Base-by-base conservation (phyloP, 2,797 vertebrate species). In the Chiroxiphia lanceolata region DNA sequence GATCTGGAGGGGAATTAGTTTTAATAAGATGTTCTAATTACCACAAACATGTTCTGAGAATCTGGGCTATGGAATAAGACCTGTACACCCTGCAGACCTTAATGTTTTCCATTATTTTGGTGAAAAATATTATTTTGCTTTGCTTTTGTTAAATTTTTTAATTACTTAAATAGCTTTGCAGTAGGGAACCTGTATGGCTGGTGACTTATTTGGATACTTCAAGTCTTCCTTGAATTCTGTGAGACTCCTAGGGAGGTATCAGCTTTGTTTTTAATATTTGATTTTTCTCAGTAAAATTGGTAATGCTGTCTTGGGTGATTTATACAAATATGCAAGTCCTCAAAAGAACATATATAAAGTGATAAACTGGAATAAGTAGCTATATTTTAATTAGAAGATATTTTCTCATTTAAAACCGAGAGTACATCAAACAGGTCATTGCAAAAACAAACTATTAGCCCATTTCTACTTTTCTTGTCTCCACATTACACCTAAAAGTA, bases 11-110 rank as follows among this genome's bases (percentile, higher is more conserved):
- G 20, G 6, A 91, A 91, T 81, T 70, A 68, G 10, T 87, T 93
- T 86, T 85, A 92, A 70, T 77, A 83, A 92, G 44, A 69, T 90
- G 82, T n/a, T 82, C 25, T 95, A 88, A 86, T 95, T 91, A 74
- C 42, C 17, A 50, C 51, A 83, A 89, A 69, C 11, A 18, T 69
- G 25, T 27, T 80, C 29, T 71, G 5, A 83, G 38, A 83, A 72
- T 54, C 14, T 83, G 26, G 50, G 29, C 29, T 53, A 53, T 40
- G 44, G 26, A 31, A 20, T 67, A 79, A 78, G 36, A 87, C 44
- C 22, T 57, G 6, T 33, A 47, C 36, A 57, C 22, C 10, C 63
- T 61, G n/a, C 4, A 63, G n/a, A 80, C 21, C 9, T 80, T 42
- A 89, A 31, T n/a, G 1, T 47, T 93, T 92, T 57, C 40, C 29